Conservation (phyloP, 2,797 vertebrate species). For the Merluccius polli region DNA sequence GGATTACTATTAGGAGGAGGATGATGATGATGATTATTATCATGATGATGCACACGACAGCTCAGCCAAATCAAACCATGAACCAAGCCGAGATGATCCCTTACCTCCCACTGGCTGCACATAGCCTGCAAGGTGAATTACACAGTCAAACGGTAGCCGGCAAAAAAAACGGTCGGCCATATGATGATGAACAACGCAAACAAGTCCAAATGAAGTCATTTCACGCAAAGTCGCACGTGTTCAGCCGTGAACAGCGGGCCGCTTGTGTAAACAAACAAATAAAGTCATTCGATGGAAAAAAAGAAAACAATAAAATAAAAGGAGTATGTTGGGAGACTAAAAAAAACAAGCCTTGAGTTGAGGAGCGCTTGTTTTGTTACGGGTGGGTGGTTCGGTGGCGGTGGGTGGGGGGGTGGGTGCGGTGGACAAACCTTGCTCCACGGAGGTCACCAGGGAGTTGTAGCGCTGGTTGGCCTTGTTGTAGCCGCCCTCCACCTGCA, state of each 20-base stretch:
- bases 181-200: not conserved
- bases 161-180: not conserved
- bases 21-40: not conserved
- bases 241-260: not conserved
- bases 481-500: constrained; percentile 83
- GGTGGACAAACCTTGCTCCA: constrained; percentile 80
- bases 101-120: constrained; percentile 62
- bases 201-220: not conserved
- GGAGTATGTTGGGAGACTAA: not conserved
- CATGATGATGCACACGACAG: not conserved
- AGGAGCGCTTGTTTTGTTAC: not conserved
- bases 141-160: constrained; percentile 46
- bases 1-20: not conserved
- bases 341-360: not conserved
- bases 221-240: not conserved
- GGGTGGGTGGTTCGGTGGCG: not conserved
- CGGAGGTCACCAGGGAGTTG: constrained; percentile 78
- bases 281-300: not conserved
- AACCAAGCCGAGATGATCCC: constrained; percentile 24
- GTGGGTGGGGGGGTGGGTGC: not conserved
- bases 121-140: constrained; percentile 64
- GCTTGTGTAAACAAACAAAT: not conserved
- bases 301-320: not conserved
- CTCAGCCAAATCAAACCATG: constrained; percentile 43
- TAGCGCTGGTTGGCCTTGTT: constrained; percentile 80